Evolutionary conservation across 2,888 invertebrate species (phyloP).

Genomic region (Apotomis turbidana): DNA sequence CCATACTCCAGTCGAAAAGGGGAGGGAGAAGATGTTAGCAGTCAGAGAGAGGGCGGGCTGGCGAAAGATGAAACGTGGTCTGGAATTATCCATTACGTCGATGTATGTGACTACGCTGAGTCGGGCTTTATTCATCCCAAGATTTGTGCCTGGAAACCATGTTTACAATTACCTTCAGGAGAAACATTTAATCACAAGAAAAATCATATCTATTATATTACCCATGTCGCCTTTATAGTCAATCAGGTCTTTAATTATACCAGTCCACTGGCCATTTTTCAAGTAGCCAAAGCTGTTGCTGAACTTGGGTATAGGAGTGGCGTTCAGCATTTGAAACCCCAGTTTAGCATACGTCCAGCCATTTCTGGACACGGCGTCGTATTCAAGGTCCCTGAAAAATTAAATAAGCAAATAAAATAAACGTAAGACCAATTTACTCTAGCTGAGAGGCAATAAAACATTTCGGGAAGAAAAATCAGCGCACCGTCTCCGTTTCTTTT

Average conservation of each 20-base stretch:
- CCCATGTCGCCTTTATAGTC: slow-evolving; percentile 66
- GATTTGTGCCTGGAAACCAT: slow-evolving; percentile 62
- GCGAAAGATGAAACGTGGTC: slow-evolving; percentile 84
- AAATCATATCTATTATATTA: slow-evolving; percentile 42
- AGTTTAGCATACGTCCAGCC: slow-evolving; percentile 62
- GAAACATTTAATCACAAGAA: too few species aligned
- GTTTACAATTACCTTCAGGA: background rate
- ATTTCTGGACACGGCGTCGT: slow-evolving; percentile 61
- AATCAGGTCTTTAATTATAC: slow-evolving; percentile 65
- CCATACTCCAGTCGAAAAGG: slow-evolving; percentile 86
- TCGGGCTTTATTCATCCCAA: slow-evolving; percentile 56
- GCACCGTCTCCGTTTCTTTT: too few species aligned
- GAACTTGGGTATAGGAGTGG: slow-evolving; percentile 64
- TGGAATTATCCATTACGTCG: slow-evolving; percentile 72
- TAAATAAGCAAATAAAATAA: background rate
- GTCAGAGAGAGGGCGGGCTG: slow-evolving; percentile 86
- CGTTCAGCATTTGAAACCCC: slow-evolving; percentile 68
- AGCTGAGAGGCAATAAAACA: too few species aligned
- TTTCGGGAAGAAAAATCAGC: too few species aligned
- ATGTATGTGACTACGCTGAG: slow-evolving; percentile 72
- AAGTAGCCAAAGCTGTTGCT: slow-evolving; percentile 67
- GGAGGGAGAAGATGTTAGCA: slow-evolving; percentile 86
- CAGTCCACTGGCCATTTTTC: slow-evolving; percentile 67
- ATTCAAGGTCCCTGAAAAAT: slow-evolving; percentile 58
- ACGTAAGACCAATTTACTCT: too few species aligned